These are phyloP conservation scores for Heterodera schachtii DNA, from an alignment of 1,140 invertebrate genomes.

Conservation along the genomic window DNA sequence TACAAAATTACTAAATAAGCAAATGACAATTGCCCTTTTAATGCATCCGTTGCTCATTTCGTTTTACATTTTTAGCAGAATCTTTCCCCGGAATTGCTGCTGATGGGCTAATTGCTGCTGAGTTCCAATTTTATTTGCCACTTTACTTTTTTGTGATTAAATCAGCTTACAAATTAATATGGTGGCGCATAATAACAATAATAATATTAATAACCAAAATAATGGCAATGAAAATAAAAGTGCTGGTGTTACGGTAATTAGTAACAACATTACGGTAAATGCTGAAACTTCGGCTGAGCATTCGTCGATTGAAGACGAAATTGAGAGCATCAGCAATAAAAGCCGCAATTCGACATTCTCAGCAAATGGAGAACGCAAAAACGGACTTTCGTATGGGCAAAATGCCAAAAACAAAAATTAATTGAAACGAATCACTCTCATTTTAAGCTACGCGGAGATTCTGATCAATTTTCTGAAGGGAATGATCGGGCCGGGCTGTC, in stretches of 20 bases:
- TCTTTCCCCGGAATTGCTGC: too few species aligned
- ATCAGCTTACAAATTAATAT: too few species aligned
- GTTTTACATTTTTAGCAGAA: too few species aligned
- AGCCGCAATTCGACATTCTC: not conserved
- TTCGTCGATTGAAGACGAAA: not conserved
- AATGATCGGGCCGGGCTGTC: constrained; percentile 62
- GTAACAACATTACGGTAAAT: not conserved
- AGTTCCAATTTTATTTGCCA: too few species aligned
- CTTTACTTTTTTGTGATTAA: too few species aligned
- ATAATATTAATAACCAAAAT: too few species aligned
- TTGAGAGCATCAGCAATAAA: not conserved
- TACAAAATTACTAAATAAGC: too few species aligned
- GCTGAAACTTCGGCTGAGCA: not conserved
- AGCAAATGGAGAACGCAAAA: not conserved
- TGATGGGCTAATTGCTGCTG: too few species aligned
- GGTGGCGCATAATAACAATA: too few species aligned
- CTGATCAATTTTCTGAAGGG: constrained; percentile 35
- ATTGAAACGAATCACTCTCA: not conserved
- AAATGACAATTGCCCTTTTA: too few species aligned
- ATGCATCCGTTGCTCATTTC: too few species aligned
- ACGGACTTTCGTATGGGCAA: not conserved
- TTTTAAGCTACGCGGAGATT: constrained; percentile 17
- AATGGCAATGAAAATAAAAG: too few species aligned
- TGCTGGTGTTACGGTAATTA: not conserved
- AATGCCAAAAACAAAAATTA: not conserved